These are phyloP conservation scores for Morone chrysops DNA, from an alignment of 2,113 vertebrate species.

Conservation along the genomic window DNA sequence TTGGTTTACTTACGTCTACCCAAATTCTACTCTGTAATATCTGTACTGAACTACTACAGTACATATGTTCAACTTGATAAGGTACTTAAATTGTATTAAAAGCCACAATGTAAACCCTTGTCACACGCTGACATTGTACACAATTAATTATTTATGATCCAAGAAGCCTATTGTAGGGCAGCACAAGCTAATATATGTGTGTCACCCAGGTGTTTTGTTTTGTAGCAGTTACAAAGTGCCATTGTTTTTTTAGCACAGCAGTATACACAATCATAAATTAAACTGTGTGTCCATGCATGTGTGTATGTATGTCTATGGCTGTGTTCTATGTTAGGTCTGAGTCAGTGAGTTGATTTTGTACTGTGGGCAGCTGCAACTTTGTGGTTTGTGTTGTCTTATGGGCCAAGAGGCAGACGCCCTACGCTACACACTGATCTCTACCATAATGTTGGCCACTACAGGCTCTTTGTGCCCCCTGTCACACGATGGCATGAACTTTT, in stretches of 20 bases:
- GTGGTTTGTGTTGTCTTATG: conserved; percentile 13
- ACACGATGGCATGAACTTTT: conserved; percentile 19
- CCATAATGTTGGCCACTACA: not conserved
- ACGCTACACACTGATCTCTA: not conserved
- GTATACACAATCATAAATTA: conserved; percentile 9
- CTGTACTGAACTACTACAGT: not conserved
- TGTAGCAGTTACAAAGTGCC: conserved; percentile 29
- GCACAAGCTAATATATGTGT: conserved; percentile 9
- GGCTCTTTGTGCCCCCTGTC: conserved; percentile 27
- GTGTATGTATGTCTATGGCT: conserved; percentile 9
- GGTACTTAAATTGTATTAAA: not conserved
- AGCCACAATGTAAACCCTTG: not conserved
- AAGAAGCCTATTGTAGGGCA: conserved; percentile 4
- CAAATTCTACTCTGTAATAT: not conserved
- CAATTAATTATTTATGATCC: conserved; percentile 26
- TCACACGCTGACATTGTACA: not conserved
- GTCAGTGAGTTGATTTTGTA: conserved; percentile 10
- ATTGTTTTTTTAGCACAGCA: conserved; percentile 16
- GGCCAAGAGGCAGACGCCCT: conserved; percentile 2
- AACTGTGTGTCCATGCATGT: conserved; percentile 9
- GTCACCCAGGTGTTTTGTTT: conserved; percentile 52
- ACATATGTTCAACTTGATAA: not conserved
- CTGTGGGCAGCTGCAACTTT: conserved; percentile 8
- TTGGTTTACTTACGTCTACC: not conserved
- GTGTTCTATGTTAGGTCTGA: conserved; percentile 23